phyloP scores from a whole-genome alignment of 2,797 vertebrate genomes.

The Hypotaenidia okinawae region DNA sequence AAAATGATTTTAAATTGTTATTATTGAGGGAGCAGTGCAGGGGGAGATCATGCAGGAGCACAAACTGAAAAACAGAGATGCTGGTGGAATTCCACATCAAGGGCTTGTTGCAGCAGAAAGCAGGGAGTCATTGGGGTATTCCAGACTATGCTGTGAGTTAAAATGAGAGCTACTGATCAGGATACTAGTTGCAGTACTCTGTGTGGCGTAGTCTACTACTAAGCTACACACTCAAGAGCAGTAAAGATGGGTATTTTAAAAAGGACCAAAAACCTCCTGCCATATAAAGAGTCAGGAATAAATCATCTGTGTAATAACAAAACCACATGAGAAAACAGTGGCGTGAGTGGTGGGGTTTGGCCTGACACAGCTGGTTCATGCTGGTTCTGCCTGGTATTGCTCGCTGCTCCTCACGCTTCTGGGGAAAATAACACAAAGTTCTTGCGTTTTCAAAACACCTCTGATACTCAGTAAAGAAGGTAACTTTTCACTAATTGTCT shows the following conservation, averaged over 20 bases:
- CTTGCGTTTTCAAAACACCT: not conserved
- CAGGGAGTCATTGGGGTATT: not conserved
- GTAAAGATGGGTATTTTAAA: not conserved
- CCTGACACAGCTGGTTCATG: not conserved
- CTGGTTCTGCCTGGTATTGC: not conserved
- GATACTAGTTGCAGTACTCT: not conserved
- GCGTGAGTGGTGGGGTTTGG: not conserved
- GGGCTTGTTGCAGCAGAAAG: not conserved
- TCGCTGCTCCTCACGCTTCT: not conserved
- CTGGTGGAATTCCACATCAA: not conserved
- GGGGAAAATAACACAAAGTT: not conserved
- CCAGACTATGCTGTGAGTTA: not conserved
- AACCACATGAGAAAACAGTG: not conserved
- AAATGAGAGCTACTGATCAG: not conserved
- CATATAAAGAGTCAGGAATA: not conserved
- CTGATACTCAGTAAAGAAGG: not conserved
- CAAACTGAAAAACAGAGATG: not conserved
- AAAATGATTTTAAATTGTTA: not conserved
- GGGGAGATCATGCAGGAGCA: not conserved
- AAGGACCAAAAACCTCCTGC: not conserved
- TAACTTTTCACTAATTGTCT: not conserved
- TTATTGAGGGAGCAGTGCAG: not conserved
- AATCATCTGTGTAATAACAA: not conserved
- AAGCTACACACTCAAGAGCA: not conserved
- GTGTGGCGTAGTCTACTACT: not conserved